Base-by-base conservation (phyloP, 2,797 vertebrate genomes). In the Sebastes vulpes region DNA sequence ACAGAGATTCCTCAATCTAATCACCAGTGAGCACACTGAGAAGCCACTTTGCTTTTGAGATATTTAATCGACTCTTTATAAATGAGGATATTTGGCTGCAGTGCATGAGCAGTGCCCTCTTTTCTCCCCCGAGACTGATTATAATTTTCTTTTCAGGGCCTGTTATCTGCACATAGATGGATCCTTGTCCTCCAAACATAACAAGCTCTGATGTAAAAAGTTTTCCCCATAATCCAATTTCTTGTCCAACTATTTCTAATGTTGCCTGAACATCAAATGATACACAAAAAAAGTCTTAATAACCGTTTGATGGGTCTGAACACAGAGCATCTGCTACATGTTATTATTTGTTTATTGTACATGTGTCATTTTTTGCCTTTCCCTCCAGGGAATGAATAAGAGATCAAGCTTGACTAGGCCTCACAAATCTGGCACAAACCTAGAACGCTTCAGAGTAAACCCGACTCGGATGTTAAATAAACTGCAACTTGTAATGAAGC, bases 1-100 rank as follows among this genome's bases (percentile, higher is more conserved):
- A 63, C 63, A 28, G 6, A 72, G n/a, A 83, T 80, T 72, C 29
- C 56, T 75, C 60, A 81, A 23, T 76, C 31, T 83, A 79, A 82
- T 89, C 80, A 85, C 66, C 46, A 82, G 75, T 57, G 48, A 86
- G 54, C 57, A 73, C 65, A 53, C 65, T 64, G 59, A 35, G 60
- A 85, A 64, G 75, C 80, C 58, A 79, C 73, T 79, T 84, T 81
- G 65, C 72, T 81, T 87, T 82, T 72, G 48, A 84, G 72, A 84
- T 89, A 89, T 85, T 83, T 87, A 87, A 90, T 91, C n/a, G 66
- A 83, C 74, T 82, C 72, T 87, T 88, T 78, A 77, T 83, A 79
- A 86, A 85, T 79, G 76, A 89, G 56, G 72, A 85, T 71, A 83
- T 87, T 86, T 87, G 84, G 71, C 82, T 85, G 78, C 75, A 53